Evolutionary conservation across 2,797 vertebrate species (phyloP).

Genomic region (Lutjanus campechanus): DNA sequence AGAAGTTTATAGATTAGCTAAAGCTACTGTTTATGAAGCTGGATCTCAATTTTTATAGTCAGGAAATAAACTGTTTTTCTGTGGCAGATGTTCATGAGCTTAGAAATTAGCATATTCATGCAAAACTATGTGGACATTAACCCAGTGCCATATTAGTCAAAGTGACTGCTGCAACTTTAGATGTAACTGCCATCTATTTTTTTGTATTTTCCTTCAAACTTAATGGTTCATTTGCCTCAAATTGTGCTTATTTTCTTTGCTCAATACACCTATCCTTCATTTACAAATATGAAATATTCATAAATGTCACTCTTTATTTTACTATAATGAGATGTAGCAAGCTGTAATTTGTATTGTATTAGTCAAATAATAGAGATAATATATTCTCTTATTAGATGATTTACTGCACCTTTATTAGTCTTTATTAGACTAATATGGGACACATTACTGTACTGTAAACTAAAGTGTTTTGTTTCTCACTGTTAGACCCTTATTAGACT

Average conservation of each 20-base stretch:
- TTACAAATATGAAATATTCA: neutral
- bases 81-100: neutral
- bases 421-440: no score
- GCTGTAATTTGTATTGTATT: no score
- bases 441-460: no score
- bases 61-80: neutral
- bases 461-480: no score
- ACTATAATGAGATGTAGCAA: no score
- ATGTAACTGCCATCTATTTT: neutral
- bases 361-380: no score
- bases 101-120: constrained; percentile 10
- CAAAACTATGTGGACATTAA: constrained; percentile 15
- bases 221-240: neutral
- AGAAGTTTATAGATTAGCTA: constrained; percentile 34
- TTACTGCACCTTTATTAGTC: no score
- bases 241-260: neutral
- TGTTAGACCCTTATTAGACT: no score
- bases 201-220: neutral
- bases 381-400: no score
- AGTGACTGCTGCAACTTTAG: constrained; percentile 7
- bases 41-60: constrained; percentile 20
- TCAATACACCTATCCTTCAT: neutral
- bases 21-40: constrained; percentile 35
- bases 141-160: constrained; percentile 4
- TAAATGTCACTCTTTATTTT: no score